Conservation (phyloP, 37 sponge, comb jelly and placozoan genomes). For the Halisarca cf. caerulea region DNA sequence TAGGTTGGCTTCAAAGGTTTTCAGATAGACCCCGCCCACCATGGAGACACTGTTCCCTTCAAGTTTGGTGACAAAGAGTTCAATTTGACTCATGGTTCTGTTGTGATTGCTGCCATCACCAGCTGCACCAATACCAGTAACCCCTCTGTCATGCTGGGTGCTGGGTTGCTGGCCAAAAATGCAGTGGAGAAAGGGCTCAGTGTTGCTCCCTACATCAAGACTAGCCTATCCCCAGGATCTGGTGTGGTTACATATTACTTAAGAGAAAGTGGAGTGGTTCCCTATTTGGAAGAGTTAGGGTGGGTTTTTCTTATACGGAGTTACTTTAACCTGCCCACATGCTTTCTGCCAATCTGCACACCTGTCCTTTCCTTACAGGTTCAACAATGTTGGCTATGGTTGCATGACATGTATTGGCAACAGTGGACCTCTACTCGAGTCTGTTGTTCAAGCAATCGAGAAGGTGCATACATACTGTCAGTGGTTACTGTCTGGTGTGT, state of each 20-base stretch:
- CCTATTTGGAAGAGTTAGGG: slow-evolving; percentile 84
- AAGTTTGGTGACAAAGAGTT: slow-evolving; percentile 66
- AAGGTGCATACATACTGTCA: slow-evolving; percentile 45
- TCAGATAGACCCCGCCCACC: slow-evolving; percentile 44
- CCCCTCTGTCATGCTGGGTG: slow-evolving; percentile 96
- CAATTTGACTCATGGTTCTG: slow-evolving; percentile 81
- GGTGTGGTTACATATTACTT: slow-evolving; percentile 90
- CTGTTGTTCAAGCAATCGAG: slow-evolving; percentile 75
- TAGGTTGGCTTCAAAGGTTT: slow-evolving; percentile 94
- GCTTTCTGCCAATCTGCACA: too few species aligned
- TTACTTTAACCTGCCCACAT: too few species aligned
- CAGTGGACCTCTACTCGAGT: slow-evolving; percentile 84
- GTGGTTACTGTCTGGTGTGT: too few species aligned
- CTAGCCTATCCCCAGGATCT: slow-evolving; percentile 85
- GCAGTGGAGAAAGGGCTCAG: slow-evolving; percentile 83
- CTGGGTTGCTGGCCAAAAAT: slow-evolving; percentile 85
- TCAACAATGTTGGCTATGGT: slow-evolving; percentile 84
- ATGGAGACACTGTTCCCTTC: slow-evolving; percentile 47
- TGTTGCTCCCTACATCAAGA: slow-evolving; percentile 87
- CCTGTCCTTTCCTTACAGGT: slow-evolving; percentile 29
- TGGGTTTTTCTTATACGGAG: too few species aligned
- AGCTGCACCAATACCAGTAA: slow-evolving; percentile 96
- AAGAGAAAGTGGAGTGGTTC: slow-evolving; percentile 86
- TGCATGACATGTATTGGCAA: slow-evolving; percentile 96
- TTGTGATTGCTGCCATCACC: slow-evolving; percentile 92